These are phyloP conservation scores for Gnatocerus cornutus DNA, from an alignment of 2,888 invertebrate species.

Conservation along the genomic window DNA sequence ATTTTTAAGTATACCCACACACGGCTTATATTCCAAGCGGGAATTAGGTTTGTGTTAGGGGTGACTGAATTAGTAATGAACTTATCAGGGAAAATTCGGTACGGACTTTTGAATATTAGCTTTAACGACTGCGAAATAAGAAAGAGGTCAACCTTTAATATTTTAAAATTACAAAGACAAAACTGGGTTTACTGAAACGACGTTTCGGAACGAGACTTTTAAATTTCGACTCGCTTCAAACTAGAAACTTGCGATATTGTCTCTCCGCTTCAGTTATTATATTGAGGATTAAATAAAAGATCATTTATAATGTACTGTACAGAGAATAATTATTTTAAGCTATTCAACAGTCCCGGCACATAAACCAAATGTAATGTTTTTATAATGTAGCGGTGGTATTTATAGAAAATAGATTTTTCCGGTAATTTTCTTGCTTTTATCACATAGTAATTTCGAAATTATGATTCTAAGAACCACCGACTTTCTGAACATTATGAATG, in stretches of 20 bases:
- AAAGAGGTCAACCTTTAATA: slow-evolving; percentile 5
- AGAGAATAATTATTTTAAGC: background rate
- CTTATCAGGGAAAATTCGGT: slow-evolving; percentile 10
- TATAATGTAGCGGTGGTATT: no score
- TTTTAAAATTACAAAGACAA: slow-evolving; percentile 8
- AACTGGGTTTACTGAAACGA: background rate
- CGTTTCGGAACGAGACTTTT: no score
- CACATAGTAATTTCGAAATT: no score
- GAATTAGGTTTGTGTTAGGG: slow-evolving; percentile 28
- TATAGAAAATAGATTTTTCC: no score
- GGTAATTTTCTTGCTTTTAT: slow-evolving; percentile 1
- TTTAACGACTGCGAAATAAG: slow-evolving; percentile 9
- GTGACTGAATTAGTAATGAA: slow-evolving; percentile 29
- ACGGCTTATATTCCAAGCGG: slow-evolving; percentile 2
- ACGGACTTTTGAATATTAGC: slow-evolving; percentile 21
- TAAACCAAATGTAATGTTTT: background rate
- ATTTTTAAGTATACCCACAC: slow-evolving; percentile 30
- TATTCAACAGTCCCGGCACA: background rate
- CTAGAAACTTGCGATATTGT: no score
- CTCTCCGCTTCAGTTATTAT: no score
- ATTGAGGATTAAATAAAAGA: background rate
- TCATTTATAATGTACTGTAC: background rate
- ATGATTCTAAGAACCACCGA: background rate
- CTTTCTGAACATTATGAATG: no score
- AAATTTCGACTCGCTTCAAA: no score